Evolutionary conservation across 2,797 vertebrate genomes (phyloP), one percentile per base, ranked within the genome.

Genomic region (Hirundo rustica): DNA sequence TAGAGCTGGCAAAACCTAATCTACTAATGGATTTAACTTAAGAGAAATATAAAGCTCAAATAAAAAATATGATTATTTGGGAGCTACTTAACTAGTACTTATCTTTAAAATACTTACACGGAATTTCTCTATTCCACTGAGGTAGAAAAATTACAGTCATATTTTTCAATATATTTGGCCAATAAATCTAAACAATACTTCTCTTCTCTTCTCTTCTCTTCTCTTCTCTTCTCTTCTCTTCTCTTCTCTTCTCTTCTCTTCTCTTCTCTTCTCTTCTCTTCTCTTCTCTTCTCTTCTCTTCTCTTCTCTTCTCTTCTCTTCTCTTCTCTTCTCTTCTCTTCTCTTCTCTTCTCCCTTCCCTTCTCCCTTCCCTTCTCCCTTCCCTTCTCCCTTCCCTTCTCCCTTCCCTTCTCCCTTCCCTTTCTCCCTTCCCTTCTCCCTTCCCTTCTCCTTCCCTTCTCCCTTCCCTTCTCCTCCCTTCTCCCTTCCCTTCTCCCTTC

Each of bases 1-100:
- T 45, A 72, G 92, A 93, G 85, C 89, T 85, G 94, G 95, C 87
- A 92, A 97, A 96, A 92, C 50, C 91, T 97, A 97, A 98, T 97
- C 97, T 97, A 78, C 93, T 98, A 97, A 97, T 97, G 96, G 95
- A 94, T 93, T 97, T 97, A 97, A 95, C 68, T 94, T 95, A 91
- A 44, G 60, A 89, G 64, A 72, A 94, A 83, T 76, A 92, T 29
- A 91, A 83, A 93, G 51, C 85, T 97, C 90, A 73, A 83, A 94
- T 47, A 36, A 62, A 87, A 96, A 96, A 94, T 90, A 89, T 71
- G 21, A 95, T 93, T 96, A 92, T 96, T 97, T 96, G 86, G 75
- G 68, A 57, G 32, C 65, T 93, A 70, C 80, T 92, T 93, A 95
- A 78, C 61, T 94, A 91, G 80, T 74, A 96, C 51, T 93, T 95